phyloP scores from a whole-genome alignment of 2,797 vertebrate species.

The Lithobates sylvaticus region DNA sequence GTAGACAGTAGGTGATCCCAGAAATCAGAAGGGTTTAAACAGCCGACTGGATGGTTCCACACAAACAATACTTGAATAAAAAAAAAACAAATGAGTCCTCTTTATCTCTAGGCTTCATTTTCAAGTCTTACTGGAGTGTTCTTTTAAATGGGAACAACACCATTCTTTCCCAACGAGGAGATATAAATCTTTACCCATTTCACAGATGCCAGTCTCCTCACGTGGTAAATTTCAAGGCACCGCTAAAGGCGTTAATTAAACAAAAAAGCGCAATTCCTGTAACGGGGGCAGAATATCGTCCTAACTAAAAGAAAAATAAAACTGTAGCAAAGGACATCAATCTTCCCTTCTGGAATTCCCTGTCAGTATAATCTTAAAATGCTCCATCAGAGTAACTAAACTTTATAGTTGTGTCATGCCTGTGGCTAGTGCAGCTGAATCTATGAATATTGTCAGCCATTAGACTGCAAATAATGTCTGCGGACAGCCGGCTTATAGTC shows the following conservation, averaged over 20 bases:
- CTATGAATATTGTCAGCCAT: constrained; percentile 57
- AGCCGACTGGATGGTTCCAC: too few species aligned
- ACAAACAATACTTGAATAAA: too few species aligned
- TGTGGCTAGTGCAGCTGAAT: constrained; percentile 55
- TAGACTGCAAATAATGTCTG: constrained; percentile 54
- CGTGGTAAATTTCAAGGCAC: neutral
- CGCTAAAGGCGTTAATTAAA: constrained; percentile 30
- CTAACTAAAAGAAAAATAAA: constrained; percentile 35
- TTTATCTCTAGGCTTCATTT: too few species aligned
- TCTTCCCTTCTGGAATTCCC: constrained; percentile 46
- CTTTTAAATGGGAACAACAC: too few species aligned
- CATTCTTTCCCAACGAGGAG: too few species aligned
- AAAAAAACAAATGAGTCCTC: too few species aligned
- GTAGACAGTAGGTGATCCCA: too few species aligned
- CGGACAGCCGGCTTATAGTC: constrained; percentile 45
- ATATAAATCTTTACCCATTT: too few species aligned
- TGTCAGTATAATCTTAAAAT: constrained; percentile 58
- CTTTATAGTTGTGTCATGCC: constrained; percentile 53
- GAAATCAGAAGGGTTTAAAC: too few species aligned
- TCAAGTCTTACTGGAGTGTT: too few species aligned
- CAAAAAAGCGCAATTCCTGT: constrained; percentile 13
- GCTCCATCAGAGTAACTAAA: constrained; percentile 57
- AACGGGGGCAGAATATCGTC: constrained; percentile 8
- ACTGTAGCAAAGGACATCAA: constrained; percentile 18
- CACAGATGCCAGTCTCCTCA: too few species aligned